Evolutionary conservation across 2,888 invertebrate species (phyloP).

Genomic region (Zygaena filipendulae): DNA sequence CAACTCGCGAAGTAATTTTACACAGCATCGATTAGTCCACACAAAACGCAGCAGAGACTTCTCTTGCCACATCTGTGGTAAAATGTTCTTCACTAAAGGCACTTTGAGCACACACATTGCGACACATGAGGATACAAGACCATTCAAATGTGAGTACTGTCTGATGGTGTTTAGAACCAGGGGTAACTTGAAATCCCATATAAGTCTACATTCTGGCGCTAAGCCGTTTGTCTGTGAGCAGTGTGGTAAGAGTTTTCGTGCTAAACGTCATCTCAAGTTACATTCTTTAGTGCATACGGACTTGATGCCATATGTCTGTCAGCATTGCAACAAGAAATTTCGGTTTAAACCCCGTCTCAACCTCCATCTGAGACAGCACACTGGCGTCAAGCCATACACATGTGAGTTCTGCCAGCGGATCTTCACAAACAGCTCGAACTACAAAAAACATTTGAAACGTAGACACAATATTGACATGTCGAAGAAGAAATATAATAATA

Average conservation of each 20-base stretch:
- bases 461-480: conserved; percentile 55
- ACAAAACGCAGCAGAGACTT: conserved; percentile 53
- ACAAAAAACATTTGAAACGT: conserved; percentile 57
- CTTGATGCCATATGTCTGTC: conserved; percentile 48
- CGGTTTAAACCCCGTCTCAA: conserved; percentile 54
- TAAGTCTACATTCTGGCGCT: conserved; percentile 44
- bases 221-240: conserved; percentile 60
- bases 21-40: conserved; percentile 48
- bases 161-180: conserved; percentile 48
- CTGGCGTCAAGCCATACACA: conserved; percentile 52
- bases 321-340: conserved; percentile 53
- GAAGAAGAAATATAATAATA: conserved; percentile 30
- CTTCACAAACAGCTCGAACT: conserved; percentile 60
- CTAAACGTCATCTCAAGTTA: conserved; percentile 53
- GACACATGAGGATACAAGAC: conserved; percentile 49
- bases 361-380: conserved; percentile 54
- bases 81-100: conserved; percentile 60
- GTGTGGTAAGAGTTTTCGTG: conserved; percentile 54
- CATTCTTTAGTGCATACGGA: conserved; percentile 60
- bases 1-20: conserved; percentile 44
- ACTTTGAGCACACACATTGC: conserved; percentile 49
- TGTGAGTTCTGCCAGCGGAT: conserved; percentile 50
- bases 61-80: conserved; percentile 54
- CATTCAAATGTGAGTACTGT: conserved; percentile 53
- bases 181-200: conserved; percentile 49